Conservation (phyloP, 2,888 invertebrate species). For the Acrobasis consociella region DNA sequence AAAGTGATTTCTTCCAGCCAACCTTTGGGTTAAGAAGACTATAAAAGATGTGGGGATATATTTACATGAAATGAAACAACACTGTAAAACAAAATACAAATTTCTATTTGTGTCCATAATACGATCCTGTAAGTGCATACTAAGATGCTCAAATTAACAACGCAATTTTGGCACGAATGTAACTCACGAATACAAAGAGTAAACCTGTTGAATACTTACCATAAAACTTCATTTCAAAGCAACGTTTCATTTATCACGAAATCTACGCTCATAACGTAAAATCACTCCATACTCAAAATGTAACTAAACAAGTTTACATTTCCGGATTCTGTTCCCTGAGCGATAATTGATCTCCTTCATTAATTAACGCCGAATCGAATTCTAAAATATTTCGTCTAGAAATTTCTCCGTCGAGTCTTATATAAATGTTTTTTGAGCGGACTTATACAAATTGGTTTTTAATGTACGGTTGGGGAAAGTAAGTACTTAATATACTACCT, state of each 20-base stretch:
- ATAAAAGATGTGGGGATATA: no score
- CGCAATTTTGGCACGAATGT: not conserved
- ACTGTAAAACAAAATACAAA: no score
- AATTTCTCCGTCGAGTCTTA: not conserved
- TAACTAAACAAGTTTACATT: not conserved
- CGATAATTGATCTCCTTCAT: not conserved
- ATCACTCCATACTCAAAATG: not conserved
- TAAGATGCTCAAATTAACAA: no score
- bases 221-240: not conserved
- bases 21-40: no score
- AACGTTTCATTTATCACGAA: not conserved
- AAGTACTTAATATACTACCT: no score
- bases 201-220: constrained; percentile 14
- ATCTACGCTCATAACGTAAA: not conserved
- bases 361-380: not conserved
- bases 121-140: no score
- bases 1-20: no score
- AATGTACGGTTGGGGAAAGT: not conserved
- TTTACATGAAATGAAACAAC: no score
- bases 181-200: not conserved
- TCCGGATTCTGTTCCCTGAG: not conserved
- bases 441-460: not conserved
- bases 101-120: no score
- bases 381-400: not conserved
- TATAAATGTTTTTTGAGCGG: not conserved